These are phyloP conservation scores for Dipus sagitta DNA, from an alignment of 2,797 vertebrate species.

Conservation along the genomic window DNA sequence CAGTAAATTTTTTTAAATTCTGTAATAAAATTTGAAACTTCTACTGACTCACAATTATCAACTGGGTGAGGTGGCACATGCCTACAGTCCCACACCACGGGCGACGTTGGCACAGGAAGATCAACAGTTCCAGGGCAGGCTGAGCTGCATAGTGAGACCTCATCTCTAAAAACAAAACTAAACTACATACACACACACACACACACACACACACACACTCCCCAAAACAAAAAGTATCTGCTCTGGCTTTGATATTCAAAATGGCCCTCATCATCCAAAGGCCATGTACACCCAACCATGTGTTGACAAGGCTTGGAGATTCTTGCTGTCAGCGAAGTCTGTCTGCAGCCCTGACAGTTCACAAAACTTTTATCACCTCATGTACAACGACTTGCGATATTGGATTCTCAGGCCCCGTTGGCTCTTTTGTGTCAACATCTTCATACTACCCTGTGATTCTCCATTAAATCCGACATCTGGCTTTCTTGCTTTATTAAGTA, in stretches of 20 bases:
- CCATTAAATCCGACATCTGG: constrained; percentile 52
- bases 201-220: no score
- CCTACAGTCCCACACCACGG: background rate
- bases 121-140: background rate
- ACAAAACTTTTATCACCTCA: background rate
- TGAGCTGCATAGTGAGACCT: background rate
- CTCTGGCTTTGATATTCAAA: constrained; percentile 15
- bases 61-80: background rate
- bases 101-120: background rate
- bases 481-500: constrained; percentile 65
- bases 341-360: background rate
- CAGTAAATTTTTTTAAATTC: background rate
- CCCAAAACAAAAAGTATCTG: background rate
- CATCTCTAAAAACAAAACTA: background rate
- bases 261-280: background rate
- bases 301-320: background rate
- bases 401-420: background rate
- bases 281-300: background rate
- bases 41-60: background rate
- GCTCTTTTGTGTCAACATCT: constrained; percentile 6
- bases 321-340: background rate
- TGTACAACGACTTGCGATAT: background rate
- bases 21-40: background rate
- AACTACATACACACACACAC: background rate
- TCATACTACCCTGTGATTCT: constrained; percentile 8